These are phyloP conservation scores for Pyrrhia umbra DNA, from an alignment of 2,888 invertebrate genomes.

Conservation along the genomic window DNA sequence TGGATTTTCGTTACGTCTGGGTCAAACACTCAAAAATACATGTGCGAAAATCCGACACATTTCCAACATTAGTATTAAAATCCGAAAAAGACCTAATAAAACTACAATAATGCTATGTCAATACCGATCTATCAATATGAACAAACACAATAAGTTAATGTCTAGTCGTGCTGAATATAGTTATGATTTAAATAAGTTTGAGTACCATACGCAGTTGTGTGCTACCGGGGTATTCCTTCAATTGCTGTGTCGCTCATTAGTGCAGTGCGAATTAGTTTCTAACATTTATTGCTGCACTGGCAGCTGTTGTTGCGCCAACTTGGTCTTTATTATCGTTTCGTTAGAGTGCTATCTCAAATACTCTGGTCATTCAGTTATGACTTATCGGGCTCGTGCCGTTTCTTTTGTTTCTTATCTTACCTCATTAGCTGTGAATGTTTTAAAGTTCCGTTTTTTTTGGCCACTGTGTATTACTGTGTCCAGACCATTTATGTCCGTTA, in stretches of 20 bases:
- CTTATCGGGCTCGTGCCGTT: not conserved
- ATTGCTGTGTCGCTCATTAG: not conserved
- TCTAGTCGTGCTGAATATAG: too few relatives aligned
- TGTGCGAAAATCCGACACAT: constrained; percentile 32
- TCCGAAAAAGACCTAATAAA: too few relatives aligned
- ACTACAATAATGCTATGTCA: not conserved
- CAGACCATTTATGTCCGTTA: too few relatives aligned
- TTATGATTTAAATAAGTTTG: too few relatives aligned
- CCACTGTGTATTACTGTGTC: too few relatives aligned
- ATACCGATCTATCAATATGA: too few relatives aligned
- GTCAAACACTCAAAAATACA: constrained; percentile 40
- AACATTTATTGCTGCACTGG: not conserved
- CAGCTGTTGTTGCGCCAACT: not conserved
- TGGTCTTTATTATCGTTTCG: not conserved
- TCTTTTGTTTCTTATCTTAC: too few relatives aligned
- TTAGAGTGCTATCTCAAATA: not conserved
- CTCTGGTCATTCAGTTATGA: not conserved
- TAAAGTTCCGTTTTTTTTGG: too few relatives aligned
- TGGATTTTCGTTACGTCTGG: constrained; percentile 25
- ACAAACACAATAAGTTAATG: too few relatives aligned
- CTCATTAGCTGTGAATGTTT: too few relatives aligned
- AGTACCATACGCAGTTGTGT: too few relatives aligned
- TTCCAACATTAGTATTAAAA: constrained; percentile 4
- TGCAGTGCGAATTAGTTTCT: not conserved
- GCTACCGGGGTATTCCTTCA: not conserved